Base-by-base conservation (phyloP, 2,797 vertebrate genomes). In the Xenops minutus region DNA sequence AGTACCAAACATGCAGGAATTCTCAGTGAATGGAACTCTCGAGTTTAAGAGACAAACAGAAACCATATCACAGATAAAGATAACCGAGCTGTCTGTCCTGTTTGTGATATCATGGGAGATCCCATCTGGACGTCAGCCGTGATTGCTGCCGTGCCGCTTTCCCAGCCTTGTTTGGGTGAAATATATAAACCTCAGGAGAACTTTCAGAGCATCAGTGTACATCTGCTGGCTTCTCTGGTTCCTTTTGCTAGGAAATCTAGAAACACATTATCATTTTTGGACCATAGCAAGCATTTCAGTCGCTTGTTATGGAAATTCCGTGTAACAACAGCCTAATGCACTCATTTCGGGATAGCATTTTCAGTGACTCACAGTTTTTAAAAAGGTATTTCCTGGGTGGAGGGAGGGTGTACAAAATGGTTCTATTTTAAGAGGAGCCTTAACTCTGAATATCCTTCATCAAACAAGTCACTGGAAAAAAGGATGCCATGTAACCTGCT, bases 221-320 rank as follows among this genome's bases (percentile, higher is more conserved):
- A 3, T 85, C 91, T 93, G 89, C 56, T 13, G 39, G 32, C 92
- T 92, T 92, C 93, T 97, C 68, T 93, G 24, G 82, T 91, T 97
- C 89, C 88, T 58, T 49, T 73, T 71, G 55, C 74, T 68, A 29
- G 59, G 73, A 90, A 88, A 94, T 87, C 83, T 75, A 92, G 92
- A 94, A 97, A 94, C 32, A 58, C 55, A 22, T 94, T 89, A 96
- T 93, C 72, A n/a, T 46, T 67, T 90, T 89, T 81, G 91, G 85
- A 77, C 78, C 18, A 24, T 0, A 21, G 54, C 26, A 67, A 82
- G 34, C 46, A 72, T 58, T 95, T 82, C 27, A n/a, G 27, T 55
- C 67, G 11, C 44, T 97, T 81, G 68, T 97, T 96, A 94, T 93
- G 92, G 88, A 95, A 94, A 96, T 95, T 68, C 37, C 81, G 43